phyloP scores from a whole-genome alignment of 2,113 vertebrate species.

The Vireo altiloquus region DNA sequence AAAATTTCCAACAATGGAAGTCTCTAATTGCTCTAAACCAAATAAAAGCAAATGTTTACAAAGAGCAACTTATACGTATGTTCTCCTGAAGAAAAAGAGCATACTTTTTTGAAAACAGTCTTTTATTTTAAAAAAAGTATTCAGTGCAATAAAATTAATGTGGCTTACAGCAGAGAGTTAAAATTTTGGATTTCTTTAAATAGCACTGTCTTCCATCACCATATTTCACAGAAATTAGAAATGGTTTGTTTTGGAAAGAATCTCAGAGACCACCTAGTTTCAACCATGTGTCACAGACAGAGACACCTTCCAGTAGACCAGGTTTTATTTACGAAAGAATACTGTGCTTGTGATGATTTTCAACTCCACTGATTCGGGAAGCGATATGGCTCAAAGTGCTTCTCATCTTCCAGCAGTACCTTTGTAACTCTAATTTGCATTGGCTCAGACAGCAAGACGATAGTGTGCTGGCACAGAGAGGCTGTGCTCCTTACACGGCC shows the following conservation, averaged over 20 bases:
- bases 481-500: accelerated
- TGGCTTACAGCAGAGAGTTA: not conserved
- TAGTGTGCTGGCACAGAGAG: not conserved
- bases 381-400: not conserved
- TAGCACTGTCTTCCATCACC: not conserved
- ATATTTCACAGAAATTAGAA: not conserved
- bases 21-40: not conserved
- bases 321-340: not conserved
- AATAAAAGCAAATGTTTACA: not conserved
- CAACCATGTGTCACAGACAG: accelerated
- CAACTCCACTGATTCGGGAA: not conserved
- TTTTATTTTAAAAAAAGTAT: not conserved
- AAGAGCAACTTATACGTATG: not conserved
- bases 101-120: not conserved
- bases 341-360: not conserved
- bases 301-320: not conserved
- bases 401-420: not conserved
- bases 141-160: not conserved
- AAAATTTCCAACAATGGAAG: not conserved
- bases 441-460: not conserved
- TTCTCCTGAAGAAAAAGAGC: not conserved
- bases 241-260: not conserved
- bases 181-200: not conserved
- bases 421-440: not conserved
- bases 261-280: not conserved